Base-by-base conservation (phyloP, 2,888 invertebrate species). In the Drosophila rubida region DNA sequence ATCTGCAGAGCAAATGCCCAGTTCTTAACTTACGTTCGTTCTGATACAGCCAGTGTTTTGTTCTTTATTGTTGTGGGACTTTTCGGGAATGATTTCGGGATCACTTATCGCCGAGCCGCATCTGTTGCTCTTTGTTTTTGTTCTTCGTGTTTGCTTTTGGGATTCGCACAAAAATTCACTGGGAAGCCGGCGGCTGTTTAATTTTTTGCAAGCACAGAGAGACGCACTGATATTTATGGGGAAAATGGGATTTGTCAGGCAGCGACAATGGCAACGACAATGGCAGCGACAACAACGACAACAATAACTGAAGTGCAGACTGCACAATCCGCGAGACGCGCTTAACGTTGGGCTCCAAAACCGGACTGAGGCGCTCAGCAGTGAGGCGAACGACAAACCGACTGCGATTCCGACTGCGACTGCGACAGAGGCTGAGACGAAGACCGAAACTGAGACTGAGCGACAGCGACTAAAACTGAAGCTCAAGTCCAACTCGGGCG, bases 281-380 rank as follows among this genome's bases (percentile, higher is more conserved):
- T 39, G 49, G 22, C 22, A 55, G 46, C 23, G 23, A 23, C 50
- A 57, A 23, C 27, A 49, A 44, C 41, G 49, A 59, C 46, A 42
- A 57, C 35, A 57, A 41, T 46, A 67, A 44, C 14, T 66, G 13
- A 59, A 46, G 49, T 65, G 54, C 69, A 68, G 35, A 37, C 54
- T 74, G 69, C 68, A 65, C 59, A 71, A 80, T 78, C 80, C 78
- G 80, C 82, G 73, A 69, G 42, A 51, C 76, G 85, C 87, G 85
- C 79, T 79, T 77, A 80, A 80, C 84, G 74, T 80, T 83, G 87
- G 84, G 80, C 80, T 83, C 74, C 75, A 89, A 89, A 90, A 90
- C 90, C 90, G 90, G 90, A 89, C 90, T 89, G 87, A 80, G 72
- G 71, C 46, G n/a, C 39, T 14, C 16, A 37, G 25, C 37, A 45